Percentiles rank a stretch among this genome's conserved stretches.
These are phyloP conservation scores for Pollimyrus isidori DNA, from an alignment of 2,113 vertebrate species.

Conservation along the genomic window DNA sequence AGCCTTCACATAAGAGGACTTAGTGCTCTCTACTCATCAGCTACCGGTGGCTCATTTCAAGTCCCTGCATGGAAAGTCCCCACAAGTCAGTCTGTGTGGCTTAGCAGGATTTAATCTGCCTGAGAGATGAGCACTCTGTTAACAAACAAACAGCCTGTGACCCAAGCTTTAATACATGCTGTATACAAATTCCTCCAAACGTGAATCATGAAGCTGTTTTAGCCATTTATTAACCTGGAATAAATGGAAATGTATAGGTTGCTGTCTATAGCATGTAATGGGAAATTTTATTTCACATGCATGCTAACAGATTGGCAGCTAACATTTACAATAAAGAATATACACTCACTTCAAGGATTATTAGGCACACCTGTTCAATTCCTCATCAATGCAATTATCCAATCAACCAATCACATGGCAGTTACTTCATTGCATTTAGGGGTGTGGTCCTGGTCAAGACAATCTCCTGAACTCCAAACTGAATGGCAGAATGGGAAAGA, in stretches of 20 bases:
- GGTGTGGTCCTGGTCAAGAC: too few relatives aligned
- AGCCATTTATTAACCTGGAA: neutral
- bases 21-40: constrained; percentile 20
- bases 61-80: constrained; percentile 20
- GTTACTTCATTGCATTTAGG: too few relatives aligned
- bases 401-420: too few relatives aligned
- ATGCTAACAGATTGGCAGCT: neutral
- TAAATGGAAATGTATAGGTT: neutral
- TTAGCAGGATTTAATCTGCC: neutral
- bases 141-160: neutral
- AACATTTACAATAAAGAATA: neutral
- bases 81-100: neutral
- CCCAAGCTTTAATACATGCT: neutral
- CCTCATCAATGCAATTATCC: too few relatives aligned
- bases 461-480: too few relatives aligned
- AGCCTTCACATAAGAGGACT: constrained; percentile 24
- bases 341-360: too few relatives aligned
- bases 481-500: too few relatives aligned
- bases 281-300: neutral
- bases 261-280: neutral
- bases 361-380: too few relatives aligned
- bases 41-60: constrained; percentile 32
- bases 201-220: neutral
- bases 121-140: neutral
- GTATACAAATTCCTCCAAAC: neutral